Base-by-base conservation (phyloP, 2,888 invertebrate species). In the Scaptomyza caliginosa region DNA sequence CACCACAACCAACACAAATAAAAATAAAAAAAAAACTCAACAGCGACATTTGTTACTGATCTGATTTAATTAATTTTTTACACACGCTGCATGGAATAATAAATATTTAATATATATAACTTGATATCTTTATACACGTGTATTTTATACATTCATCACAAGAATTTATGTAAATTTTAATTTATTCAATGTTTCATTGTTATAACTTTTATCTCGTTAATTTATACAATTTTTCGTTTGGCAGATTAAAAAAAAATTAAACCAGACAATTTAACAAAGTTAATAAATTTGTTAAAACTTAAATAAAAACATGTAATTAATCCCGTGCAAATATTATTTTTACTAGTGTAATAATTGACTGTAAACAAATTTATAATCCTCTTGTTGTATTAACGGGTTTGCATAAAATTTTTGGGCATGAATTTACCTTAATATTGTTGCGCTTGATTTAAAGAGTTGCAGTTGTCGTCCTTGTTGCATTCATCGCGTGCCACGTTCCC, bases 401-500 rank as follows among this genome's bases (percentile, higher is more conserved):
- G 10, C 38, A 26, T 19, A n/a, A 32, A 13, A 13, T 4, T 26
- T 42, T 30, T 17, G 28, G 28, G 1, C 4, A 13, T 28, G 17
- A 34, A 57, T 55, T 73, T 70, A 73, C 73, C 73, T 67, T 34
- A 34, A 4, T 17, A n/a, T 45, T 28, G 17, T 45, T 43, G 10
- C 7, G 24, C 30, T 59, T 13, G 38, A 10, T 34, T 30, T 11
- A 56, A 32, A 42, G 55, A 55, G 55, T 43, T 39, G 21, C 36
- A 38, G 40, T 54, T 1, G 3, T n/a, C 10, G 52, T 55, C 28
- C 69, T 69, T 65, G 54, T 54, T 66, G 74, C 73, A 74, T 62
- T 51, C 74, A 73, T 73, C 60, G 73, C 74, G 73, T 73, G 73
- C 60, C 42, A 28, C 46, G 21, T 7, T 32, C 26, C 13, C 6